These are phyloP conservation scores for Anhinga rufa DNA, from an alignment of 2,113 vertebrate species.

Conservation along the genomic window DNA sequence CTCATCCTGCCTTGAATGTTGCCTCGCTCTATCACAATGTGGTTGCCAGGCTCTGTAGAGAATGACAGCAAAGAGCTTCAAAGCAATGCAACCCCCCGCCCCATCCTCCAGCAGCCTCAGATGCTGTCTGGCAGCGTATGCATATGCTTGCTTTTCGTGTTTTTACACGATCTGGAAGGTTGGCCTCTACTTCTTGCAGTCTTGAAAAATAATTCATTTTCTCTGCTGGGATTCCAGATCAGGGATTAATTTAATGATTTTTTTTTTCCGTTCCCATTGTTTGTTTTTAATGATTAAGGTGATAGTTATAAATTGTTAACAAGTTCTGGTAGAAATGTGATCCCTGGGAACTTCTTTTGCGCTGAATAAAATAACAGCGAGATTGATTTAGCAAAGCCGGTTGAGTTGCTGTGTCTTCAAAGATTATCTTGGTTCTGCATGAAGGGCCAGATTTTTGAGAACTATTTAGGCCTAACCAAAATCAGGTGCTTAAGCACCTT, in stretches of 20 bases:
- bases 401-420: conserved; percentile 14
- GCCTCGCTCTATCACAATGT: background rate
- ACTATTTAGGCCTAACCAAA: background rate
- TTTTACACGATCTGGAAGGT: background rate
- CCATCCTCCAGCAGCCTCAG: background rate
- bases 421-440: conserved; percentile 15
- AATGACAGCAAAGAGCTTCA: background rate
- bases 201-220: background rate
- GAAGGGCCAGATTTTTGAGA: background rate
- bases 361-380: background rate
- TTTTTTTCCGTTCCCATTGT: background rate
- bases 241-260: conserved; percentile 34
- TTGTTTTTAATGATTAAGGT: conserved; percentile 44
- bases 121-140: background rate
- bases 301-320: conserved; percentile 60
- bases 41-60: background rate
- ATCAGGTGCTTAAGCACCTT: conserved; percentile 32
- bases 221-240: background rate
- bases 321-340: conserved; percentile 26
- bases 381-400: background rate
- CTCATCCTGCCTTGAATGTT: background rate
- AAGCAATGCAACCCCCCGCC: background rate
- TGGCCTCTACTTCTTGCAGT: background rate
- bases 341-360: conserved; percentile 10
- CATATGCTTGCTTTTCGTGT: rapidly evolving